Evolutionary conservation across 1,140 invertebrate species (phyloP), one percentile per base, ranked within the genome.

Genomic region (Apolygus lucorum): DNA sequence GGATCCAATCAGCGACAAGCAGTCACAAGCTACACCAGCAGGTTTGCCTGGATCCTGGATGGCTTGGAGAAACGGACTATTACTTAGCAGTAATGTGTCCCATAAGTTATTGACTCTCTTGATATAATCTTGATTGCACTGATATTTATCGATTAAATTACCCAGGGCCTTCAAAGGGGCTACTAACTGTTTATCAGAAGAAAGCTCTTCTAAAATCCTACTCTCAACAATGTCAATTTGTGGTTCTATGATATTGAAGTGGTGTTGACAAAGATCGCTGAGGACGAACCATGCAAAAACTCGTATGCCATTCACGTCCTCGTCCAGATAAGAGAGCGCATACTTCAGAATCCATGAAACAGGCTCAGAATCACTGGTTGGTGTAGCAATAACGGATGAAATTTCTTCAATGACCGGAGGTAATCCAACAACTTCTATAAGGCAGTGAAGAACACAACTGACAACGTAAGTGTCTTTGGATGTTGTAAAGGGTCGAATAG

Each of bases 311-410:
- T 24, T 59, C 2, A 24, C 22, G 22, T 59, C 54, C 4, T 59
- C 54, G 22, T 59, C 54, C 22, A 59, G 54, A 24, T 59, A 59
- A 22, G 54, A 59, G 13, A 59, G 4, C 2, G 54, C 11, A 21
- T 59, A 59, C 22, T 59, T 59, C 11, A 59, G 22, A 4, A 59
- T 59, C 54, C 54, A 59, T n/a, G n/a, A n/a, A n/a, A n/a, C n/a
- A 11, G 54, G 54, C 22, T 59, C 22, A 24, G 8, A 4, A 22
- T 59, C 22, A 4, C 22, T 21, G 4, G 2, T 22, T 59, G 8
- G 2, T 24, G 54, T 22, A 11, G 54, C 54, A 59, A 59, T 59
- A 11, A 21, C 54, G 11, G 11, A 8, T 24, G 54, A 59, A 8
- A 24, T 21, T 17, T 24, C 22, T 4, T 11, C 4, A 22, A 4